These are phyloP conservation scores for Limnephilus lunatus DNA, from an alignment of 2,888 invertebrate genomes.

Conservation along the genomic window DNA sequence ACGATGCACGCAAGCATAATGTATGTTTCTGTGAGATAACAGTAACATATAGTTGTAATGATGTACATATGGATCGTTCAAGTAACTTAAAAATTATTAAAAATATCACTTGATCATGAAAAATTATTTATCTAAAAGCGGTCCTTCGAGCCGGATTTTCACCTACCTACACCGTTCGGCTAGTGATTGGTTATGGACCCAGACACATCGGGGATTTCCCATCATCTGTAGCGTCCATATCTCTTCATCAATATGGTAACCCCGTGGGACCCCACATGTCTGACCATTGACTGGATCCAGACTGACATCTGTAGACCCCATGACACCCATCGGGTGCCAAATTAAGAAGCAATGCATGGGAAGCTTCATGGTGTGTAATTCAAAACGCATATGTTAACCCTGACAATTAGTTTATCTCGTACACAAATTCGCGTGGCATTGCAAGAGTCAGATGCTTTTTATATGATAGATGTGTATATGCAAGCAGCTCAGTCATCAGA, in stretches of 20 bases:
- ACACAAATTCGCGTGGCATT: not conserved
- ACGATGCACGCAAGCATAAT: no score
- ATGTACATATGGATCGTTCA: no score
- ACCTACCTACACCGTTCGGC: not conserved
- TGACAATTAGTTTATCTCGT: not conserved
- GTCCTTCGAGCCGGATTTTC: not conserved
- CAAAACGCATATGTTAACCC: not conserved
- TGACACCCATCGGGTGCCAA: slow-evolving; percentile 36
- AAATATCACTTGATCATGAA: no score
- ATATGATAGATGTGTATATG: no score
- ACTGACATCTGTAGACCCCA: slow-evolving; percentile 11
- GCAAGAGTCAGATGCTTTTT: not conserved
- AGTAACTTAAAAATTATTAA: no score
- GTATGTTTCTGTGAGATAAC: no score
- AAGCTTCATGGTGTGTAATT: not conserved
- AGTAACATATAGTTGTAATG: no score
- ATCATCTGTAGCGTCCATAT: not conserved
- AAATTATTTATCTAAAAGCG: not conserved
- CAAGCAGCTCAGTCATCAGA: no score
- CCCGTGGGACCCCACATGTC: not conserved
- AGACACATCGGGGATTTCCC: not conserved
- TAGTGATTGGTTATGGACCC: not conserved
- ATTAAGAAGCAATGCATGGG: slow-evolving; percentile 13
- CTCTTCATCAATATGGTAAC: not conserved
- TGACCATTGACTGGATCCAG: slow-evolving; percentile 28